A percentile compares a stretch with the other conserved stretches of the same genome.
phyloP scores from a whole-genome alignment of 2,888 invertebrate species.

The Tridacna crocea region DNA sequence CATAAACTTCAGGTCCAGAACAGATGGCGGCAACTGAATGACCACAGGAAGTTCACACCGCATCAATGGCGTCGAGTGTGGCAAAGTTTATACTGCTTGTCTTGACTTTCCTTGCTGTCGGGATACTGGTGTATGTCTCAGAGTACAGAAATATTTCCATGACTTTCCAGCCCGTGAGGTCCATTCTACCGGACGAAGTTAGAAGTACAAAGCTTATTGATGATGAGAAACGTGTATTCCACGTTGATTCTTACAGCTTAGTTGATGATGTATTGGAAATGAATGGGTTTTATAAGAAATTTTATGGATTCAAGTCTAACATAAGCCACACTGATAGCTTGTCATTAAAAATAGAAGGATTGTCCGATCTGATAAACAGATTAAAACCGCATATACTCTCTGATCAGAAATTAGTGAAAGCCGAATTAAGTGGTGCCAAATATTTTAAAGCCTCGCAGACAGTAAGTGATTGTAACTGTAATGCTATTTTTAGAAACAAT shows the following conservation, averaged over 20 bases:
- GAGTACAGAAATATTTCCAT: conserved; percentile 4
- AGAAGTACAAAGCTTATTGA: not conserved
- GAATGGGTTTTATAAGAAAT: not conserved
- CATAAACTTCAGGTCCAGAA: no score
- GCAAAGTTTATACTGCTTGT: not conserved
- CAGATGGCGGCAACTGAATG: no score
- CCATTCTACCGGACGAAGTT: not conserved
- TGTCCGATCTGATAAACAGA: conserved; percentile 27
- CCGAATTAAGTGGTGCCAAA: conserved; percentile 10
- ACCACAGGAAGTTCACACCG: no score
- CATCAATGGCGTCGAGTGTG: not conserved
- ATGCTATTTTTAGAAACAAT: conserved; percentile 62
- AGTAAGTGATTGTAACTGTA: conserved; percentile 62
- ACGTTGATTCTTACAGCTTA: conserved; percentile 27
- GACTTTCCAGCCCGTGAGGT: not conserved
- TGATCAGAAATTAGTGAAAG: conserved; percentile 18
- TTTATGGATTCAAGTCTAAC: conserved; percentile 1
- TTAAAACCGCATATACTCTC: conserved; percentile 24
- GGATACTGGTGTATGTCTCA: not conserved
- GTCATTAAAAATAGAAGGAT: conserved; percentile 15
- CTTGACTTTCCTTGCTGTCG: not conserved
- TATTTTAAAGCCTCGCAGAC: conserved; percentile 22
- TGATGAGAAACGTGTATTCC: not conserved
- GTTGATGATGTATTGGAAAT: conserved; percentile 19
- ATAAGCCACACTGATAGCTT: conserved; percentile 9